Conservation (phyloP, 2,797 vertebrate genomes). For the Myoxocephalus aenaeus region DNA sequence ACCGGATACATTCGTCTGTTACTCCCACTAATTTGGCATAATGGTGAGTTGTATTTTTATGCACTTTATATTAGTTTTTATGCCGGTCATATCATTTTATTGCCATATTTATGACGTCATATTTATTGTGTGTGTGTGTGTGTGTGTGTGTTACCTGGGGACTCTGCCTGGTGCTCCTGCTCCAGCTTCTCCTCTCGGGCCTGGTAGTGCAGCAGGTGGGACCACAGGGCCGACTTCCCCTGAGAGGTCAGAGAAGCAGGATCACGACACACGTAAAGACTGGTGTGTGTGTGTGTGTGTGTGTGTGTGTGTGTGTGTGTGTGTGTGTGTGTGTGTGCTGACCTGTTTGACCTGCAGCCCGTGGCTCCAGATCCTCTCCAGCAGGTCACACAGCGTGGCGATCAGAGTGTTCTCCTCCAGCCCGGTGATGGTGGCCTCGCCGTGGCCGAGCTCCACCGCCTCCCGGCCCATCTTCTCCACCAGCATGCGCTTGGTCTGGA, state of each 20-base stretch:
- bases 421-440: constrained; percentile 97
- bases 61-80: too few species aligned
- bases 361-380: constrained; percentile 99
- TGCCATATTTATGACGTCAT: too few species aligned
- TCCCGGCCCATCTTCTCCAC: constrained; percentile 99
- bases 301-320: constrained; percentile 23
- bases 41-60: too few species aligned
- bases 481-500: constrained; percentile 97
- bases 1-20: too few species aligned
- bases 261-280: constrained; percentile 12
- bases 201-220: constrained; percentile 92
- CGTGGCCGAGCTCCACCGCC: constrained; percentile 97
- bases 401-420: constrained; percentile 99
- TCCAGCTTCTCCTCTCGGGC: constrained; percentile 90
- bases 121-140: too few species aligned
- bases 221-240: constrained; percentile 96
- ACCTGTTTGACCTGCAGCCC: constrained; percentile 99
- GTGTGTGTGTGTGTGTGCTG: constrained; percentile 27
- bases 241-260: constrained; percentile 59
- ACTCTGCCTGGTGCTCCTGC: constrained; percentile 80
- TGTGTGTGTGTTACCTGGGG: constrained; percentile 79
- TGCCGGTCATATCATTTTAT: too few species aligned
- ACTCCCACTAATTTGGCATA: too few species aligned
- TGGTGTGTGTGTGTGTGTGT: background rate
- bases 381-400: constrained; percentile 96